phyloP scores from a whole-genome alignment of 2,113 vertebrate genomes.

The Coptodon rendalli region DNA sequence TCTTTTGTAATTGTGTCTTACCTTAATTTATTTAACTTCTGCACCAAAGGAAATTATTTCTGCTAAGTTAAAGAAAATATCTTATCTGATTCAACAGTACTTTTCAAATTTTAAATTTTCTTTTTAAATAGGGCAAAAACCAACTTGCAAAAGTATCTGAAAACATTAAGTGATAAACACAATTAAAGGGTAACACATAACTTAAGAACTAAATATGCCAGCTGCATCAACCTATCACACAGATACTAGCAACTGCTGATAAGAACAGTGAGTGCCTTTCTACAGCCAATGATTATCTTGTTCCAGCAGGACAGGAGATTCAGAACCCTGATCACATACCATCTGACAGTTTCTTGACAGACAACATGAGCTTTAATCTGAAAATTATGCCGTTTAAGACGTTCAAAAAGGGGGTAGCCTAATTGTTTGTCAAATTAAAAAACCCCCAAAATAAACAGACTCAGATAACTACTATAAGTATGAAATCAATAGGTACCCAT shows the following conservation, averaged over 20 bases:
- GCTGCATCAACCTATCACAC: neutral
- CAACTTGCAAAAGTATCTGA: neutral
- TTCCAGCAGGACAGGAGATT: neutral
- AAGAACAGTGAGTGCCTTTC: conserved; percentile 7
- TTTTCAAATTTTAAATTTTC: neutral
- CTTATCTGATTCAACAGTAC: neutral
- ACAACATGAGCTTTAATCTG: neutral
- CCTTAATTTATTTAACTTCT: neutral
- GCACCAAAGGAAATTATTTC: neutral
- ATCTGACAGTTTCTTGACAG: neutral
- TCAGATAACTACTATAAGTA: neutral
- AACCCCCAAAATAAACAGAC: neutral
- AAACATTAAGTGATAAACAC: neutral
- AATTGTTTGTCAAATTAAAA: neutral
- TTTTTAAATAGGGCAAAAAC: neutral
- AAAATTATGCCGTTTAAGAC: neutral
- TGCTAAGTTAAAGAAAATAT: neutral
- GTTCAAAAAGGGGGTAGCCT: neutral
- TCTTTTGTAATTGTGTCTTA: neutral
- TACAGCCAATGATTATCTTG: neutral
- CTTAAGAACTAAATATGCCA: neutral
- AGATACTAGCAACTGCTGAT: conserved; percentile 1
- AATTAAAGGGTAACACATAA: neutral
- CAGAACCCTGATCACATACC: neutral
- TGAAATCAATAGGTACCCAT: neutral